phyloP scores from a whole-genome alignment of 2,888 invertebrate genomes.

The Epirrhoe tristata region DNA sequence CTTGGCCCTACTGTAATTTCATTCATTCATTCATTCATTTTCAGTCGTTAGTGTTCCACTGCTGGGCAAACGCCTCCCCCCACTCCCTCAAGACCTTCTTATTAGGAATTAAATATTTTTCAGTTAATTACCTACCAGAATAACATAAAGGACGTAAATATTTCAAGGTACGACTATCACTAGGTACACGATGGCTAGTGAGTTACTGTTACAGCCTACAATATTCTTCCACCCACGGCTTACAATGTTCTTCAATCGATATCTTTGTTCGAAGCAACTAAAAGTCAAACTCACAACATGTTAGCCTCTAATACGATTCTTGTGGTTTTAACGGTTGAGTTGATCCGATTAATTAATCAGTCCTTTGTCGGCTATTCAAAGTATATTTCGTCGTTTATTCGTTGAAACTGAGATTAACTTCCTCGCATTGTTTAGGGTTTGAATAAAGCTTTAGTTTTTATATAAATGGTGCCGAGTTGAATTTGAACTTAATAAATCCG shows the following conservation, averaged over 20 bases:
- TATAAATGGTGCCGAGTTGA: background rate
- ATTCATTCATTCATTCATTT: no score
- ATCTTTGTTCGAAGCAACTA: background rate
- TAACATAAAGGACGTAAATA: no score
- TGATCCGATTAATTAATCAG: conserved; percentile 16
- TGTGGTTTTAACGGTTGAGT: conserved; percentile 12
- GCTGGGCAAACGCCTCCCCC: no score
- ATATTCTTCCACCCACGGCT: no score
- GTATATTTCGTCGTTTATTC: background rate
- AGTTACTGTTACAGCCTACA: background rate
- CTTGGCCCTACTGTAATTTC: no score
- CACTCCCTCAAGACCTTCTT: no score
- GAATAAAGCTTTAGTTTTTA: background rate
- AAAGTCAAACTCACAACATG: background rate
- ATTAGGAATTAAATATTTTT: no score
- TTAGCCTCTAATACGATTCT: conserved; percentile 11
- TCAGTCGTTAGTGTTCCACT: no score
- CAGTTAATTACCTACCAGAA: no score
- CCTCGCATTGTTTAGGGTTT: background rate
- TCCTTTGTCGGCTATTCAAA: conserved; percentile 1
- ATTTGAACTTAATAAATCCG: no score
- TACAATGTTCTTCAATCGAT: background rate
- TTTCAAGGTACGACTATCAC: background rate
- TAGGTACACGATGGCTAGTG: background rate
- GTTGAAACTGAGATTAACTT: background rate